A percentile compares a stretch with the other conserved stretches of the same genome.
These are phyloP conservation scores for Apoderus coryli DNA, from an alignment of 2,888 invertebrate species.

Conservation along the genomic window DNA sequence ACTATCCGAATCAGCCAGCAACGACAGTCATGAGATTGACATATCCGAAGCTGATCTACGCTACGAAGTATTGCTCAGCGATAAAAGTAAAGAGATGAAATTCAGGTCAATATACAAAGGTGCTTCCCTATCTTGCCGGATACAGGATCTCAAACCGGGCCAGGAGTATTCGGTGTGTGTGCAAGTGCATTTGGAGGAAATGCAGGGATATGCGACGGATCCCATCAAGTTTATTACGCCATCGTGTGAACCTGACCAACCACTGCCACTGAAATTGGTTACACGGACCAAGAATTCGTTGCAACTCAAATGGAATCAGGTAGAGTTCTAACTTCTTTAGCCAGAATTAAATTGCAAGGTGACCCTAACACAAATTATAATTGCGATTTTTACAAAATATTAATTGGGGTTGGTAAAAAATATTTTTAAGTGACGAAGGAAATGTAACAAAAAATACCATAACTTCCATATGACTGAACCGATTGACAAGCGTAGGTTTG, in stretches of 20 bases:
- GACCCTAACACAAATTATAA: no score
- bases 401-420: no score
- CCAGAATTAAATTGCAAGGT: no score
- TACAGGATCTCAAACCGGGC: constrained; percentile 76
- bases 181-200: constrained; percentile 60
- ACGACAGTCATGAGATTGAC: constrained; percentile 38
- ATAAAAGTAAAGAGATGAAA: constrained; percentile 62
- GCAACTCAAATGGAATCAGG: constrained; percentile 48
- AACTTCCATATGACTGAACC: no score
- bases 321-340: no score
- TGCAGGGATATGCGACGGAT: constrained; percentile 62
- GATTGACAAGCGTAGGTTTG: no score
- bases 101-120: constrained; percentile 77
- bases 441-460: no score
- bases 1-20: constrained; percentile 34
- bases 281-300: constrained; percentile 56
- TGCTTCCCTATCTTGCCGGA: constrained; percentile 58
- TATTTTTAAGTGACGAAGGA: no score
- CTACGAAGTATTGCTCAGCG: constrained; percentile 71
- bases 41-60: constrained; percentile 50
- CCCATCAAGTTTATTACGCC: constrained; percentile 69
- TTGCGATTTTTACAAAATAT: no score
- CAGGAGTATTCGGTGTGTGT: constrained; percentile 74
- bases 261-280: constrained; percentile 55
- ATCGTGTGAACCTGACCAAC: constrained; percentile 65